Conservation (phyloP, 2,113 vertebrate species). For the Argyrosomus japonicus region DNA sequence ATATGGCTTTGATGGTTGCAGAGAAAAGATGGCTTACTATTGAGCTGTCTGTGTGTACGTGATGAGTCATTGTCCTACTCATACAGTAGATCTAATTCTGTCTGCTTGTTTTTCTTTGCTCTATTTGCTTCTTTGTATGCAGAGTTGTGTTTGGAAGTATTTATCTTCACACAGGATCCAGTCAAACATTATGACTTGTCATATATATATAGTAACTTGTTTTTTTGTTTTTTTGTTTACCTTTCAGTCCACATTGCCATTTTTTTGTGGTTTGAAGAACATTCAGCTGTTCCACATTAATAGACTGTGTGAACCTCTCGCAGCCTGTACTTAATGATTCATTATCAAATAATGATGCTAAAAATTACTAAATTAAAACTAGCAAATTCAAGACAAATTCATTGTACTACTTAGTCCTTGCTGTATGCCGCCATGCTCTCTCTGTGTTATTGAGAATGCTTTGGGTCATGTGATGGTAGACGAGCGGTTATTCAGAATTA, state of each 20-base stretch:
- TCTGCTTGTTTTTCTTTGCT: neutral
- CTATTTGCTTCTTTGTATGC: neutral
- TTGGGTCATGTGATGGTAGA: constrained; percentile 69
- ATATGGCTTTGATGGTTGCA: constrained; percentile 4
- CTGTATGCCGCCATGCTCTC: constrained; percentile 28
- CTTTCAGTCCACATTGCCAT: neutral
- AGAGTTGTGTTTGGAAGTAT: neutral
- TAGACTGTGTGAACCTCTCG: neutral
- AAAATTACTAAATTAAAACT: constrained; percentile 26
- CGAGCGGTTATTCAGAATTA: constrained; percentile 71
- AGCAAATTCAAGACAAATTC: constrained; percentile 40
- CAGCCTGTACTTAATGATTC: constrained; percentile 28
- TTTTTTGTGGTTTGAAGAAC: constrained; percentile 6
- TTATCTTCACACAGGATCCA: neutral
- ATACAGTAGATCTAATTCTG: neutral
- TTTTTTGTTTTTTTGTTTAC: neutral
- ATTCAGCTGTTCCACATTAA: constrained; percentile 4
- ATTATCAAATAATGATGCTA: constrained; percentile 28
- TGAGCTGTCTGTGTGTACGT: constrained; percentile 1
- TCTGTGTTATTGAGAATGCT: constrained; percentile 59
- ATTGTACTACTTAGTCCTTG: constrained; percentile 11
- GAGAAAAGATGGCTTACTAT: constrained; percentile 10
- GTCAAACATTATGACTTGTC: neutral
- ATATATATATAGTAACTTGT: neutral
- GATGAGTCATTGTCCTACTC: constrained; percentile 26